Base-by-base conservation (phyloP, 2,113 vertebrate genomes). In the Crypturellus undulatus region DNA sequence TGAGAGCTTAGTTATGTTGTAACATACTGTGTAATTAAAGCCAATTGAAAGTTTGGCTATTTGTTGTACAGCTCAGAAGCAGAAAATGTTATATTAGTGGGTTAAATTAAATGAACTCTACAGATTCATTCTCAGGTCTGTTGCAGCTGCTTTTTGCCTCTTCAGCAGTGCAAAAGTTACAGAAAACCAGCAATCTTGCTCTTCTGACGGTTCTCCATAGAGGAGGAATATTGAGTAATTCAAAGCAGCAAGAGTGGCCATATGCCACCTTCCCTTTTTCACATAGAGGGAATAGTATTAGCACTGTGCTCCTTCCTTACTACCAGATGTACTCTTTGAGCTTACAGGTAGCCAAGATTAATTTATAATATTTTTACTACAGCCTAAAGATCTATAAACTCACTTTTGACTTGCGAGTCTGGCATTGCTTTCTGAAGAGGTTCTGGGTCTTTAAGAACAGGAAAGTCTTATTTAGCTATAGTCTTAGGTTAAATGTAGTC, bases 311-410 rank as follows among this genome's bases (percentile, higher is more conserved):
- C 56, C 30, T 68, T 68, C 52, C 54, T 84, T 70, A 68, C 51
- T 90, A 82, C 87, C 81, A 85, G 72, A 90, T 83, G 56, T 58
- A 91, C 6, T 87, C 64, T 73, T 63, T 9, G 47, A 79, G 45
- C 60, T 88, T 62, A 51, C 47, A 86, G 79, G 90, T 88, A 95
- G 79, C 64, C 72, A 81, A 75, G 82, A 95, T 90, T 95, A 79
- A 76, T 91, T 80, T 88, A 83, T 47, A 93, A 94, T 42, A 86
- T 28, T 83, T 94, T 94, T 96, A 96, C 60, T 86, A 58, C 76
- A 92, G 69, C 76, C 85, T 86, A 36, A 95, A 95, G n/a, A 90
- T 93, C 79, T 78, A 62, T 88, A 94, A 93, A 92, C 60, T 28
- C 56, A 76, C 90, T 93, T 96, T 92, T 96, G 79, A 85, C 58